Evolutionary conservation across 92 coral and sea anemone genomes (phyloP).

Genomic region (Palythoa grandiflora): DNA sequence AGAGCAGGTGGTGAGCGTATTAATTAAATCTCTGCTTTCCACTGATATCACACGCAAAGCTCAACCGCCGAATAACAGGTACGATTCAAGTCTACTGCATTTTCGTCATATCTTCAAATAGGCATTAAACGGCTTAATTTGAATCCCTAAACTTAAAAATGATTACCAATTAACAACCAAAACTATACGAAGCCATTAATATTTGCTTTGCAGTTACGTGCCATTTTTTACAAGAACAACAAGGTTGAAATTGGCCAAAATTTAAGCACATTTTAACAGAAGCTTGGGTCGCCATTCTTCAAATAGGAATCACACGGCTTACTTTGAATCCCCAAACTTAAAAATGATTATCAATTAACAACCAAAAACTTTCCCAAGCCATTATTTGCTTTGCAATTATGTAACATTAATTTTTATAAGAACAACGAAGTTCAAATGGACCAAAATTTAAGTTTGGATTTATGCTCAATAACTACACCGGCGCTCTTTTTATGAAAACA

Average conservation of each 20-base stretch:
- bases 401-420: no score
- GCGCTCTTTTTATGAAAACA: no score
- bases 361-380: neutral
- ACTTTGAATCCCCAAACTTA: neutral
- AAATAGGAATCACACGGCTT: neutral
- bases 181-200: neutral
- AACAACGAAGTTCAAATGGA: no score
- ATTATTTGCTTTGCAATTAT: no score
- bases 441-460: no score
- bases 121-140: neutral
- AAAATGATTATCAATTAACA: neutral
- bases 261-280: no score
- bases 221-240: no score
- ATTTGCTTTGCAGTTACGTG: no score
- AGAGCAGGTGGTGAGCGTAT: conserved; percentile 6
- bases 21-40: conserved; percentile 30
- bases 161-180: neutral
- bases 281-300: no score
- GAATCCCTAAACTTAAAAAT: neutral
- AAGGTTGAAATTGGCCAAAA: no score
- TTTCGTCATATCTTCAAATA: conserved; percentile 41
- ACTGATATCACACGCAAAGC: neutral
- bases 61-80: conserved; percentile 38
- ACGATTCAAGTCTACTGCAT: neutral
- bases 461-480: no score